Conservation (phyloP, 2,888 invertebrate species). For the Trissolcus brochymenae region DNA sequence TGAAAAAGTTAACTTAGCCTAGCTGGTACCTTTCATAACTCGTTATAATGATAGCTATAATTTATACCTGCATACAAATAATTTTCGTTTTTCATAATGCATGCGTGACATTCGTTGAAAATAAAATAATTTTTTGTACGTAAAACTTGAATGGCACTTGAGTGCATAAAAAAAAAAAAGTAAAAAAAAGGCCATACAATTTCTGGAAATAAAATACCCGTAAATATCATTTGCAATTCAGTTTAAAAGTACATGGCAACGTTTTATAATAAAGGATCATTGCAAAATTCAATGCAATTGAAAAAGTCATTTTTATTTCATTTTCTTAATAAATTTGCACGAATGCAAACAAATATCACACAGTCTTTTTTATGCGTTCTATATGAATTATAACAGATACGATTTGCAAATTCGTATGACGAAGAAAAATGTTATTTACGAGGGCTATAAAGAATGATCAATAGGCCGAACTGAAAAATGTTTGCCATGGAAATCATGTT, state of each 20-base stretch:
- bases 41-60: not conserved
- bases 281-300: too few species aligned
- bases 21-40: not conserved
- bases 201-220: too few species aligned
- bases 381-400: too few species aligned
- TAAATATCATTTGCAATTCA: too few species aligned
- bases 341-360: too few species aligned
- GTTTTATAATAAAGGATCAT: too few species aligned
- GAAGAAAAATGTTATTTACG: too few species aligned
- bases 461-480: slow-evolving; percentile 1
- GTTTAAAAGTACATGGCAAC: too few species aligned
- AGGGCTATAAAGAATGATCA: not conserved
- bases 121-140: not conserved
- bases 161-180: not conserved
- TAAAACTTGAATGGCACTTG: not conserved
- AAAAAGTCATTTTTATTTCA: too few species aligned
- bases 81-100: not conserved
- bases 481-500: slow-evolving; percentile 7
- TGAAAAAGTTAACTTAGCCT: slow-evolving; percentile 1
- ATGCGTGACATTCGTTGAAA: not conserved
- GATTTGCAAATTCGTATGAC: too few species aligned
- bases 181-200: not conserved
- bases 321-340: too few species aligned
- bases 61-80: not conserved
- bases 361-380: not conserved